A percentile compares a stretch with the other conserved stretches of the same genome.
Evolutionary conservation across 2,113 vertebrate genomes (phyloP).

Genomic region (Nothoprocta pentlandii): DNA sequence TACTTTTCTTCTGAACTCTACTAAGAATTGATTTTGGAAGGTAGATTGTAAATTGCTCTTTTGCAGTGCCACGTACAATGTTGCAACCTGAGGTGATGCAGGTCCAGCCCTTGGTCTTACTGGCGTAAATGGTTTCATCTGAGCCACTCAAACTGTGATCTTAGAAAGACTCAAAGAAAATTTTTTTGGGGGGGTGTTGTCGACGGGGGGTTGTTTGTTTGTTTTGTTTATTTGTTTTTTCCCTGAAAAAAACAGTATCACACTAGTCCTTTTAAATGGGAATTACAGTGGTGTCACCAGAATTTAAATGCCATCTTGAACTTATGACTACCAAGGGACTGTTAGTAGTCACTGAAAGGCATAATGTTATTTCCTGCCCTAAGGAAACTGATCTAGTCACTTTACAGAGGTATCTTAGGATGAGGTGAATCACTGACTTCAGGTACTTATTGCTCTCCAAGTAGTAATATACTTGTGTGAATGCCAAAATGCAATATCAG

Average conservation of each 20-base stretch:
- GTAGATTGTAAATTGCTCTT: not conserved
- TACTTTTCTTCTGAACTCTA: not conserved
- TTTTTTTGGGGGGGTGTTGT: too few species aligned
- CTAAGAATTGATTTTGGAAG: not conserved
- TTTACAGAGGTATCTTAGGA: not conserved
- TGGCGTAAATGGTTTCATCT: not conserved
- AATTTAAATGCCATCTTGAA: not conserved
- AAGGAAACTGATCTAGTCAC: not conserved
- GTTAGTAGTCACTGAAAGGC: not conserved
- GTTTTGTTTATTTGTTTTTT: too few species aligned
- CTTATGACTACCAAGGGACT: not conserved
- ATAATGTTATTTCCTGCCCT: not conserved
- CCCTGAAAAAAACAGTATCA: not conserved
- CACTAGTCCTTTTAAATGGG: not conserved
- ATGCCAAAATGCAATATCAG: not conserved
- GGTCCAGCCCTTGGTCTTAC: not conserved
- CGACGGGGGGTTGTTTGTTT: too few species aligned
- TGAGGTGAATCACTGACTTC: slow-evolving; percentile 10
- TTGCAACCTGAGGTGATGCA: not conserved
- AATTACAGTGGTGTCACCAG: not conserved
- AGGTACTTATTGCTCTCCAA: not conserved
- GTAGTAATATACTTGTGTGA: not conserved
- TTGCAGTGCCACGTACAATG: not conserved
- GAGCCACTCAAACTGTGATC: not conserved
- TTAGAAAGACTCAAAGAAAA: not conserved